phyloP scores from a whole-genome alignment of 2,113 vertebrate species.

The Mystacornis crossleyi region DNA sequence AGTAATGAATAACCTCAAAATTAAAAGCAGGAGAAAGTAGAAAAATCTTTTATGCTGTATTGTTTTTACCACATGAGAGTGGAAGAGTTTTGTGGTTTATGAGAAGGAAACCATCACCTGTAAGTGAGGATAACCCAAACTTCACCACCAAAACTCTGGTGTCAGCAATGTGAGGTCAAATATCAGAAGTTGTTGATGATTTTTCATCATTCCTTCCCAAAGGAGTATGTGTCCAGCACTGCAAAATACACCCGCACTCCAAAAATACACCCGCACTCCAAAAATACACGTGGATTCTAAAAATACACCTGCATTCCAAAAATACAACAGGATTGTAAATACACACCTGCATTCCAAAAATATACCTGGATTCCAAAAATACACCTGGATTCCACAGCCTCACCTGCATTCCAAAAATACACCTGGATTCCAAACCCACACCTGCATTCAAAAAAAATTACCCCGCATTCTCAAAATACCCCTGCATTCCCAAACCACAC shows the following conservation, averaged over 20 bases:
- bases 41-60: background rate
- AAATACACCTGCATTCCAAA: background rate
- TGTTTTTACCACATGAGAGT: background rate
- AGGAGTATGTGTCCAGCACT: rapidly evolving
- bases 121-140: background rate
- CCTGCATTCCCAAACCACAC: background rate
- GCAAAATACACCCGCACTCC: background rate
- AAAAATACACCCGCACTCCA: background rate
- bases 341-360: background rate
- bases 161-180: background rate
- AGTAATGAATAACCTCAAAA: background rate
- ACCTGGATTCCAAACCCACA: background rate
- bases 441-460: no score
- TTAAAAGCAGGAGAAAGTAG: background rate
- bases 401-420: background rate
- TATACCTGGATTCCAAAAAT: background rate
- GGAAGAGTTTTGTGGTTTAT: background rate
- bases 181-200: background rate
- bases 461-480: no score
- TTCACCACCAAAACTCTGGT: background rate
- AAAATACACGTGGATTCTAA: background rate
- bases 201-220: background rate
- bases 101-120: rapidly evolving
- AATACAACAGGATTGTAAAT: background rate
- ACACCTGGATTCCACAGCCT: background rate